phyloP scores from a whole-genome alignment of 1,140 invertebrate species.

The Drosophila carrolli region DNA sequence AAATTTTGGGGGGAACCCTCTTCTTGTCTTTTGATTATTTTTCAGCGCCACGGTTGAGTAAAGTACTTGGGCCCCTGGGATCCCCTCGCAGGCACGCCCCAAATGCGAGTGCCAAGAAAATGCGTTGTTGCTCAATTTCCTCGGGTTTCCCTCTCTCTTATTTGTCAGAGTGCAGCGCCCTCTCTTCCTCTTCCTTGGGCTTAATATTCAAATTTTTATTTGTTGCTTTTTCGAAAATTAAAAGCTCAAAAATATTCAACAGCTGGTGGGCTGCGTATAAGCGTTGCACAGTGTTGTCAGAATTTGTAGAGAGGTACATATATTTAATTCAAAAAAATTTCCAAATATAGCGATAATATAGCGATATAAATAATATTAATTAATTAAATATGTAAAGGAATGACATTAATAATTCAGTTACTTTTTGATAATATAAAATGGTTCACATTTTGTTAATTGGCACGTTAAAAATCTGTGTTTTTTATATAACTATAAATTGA shows the following conservation, averaged over 20 bases:
- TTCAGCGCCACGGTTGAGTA: conserved; percentile 43
- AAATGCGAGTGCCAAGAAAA: conserved; percentile 80
- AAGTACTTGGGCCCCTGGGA: conserved; percentile 13
- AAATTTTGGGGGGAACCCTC: conserved; percentile 35
- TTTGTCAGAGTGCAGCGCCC: conserved; percentile 64
- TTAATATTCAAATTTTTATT: conserved; percentile 76
- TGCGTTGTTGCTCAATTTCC: conserved; percentile 78
- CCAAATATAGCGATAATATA: too few species aligned
- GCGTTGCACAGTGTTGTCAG: conserved; percentile 17
- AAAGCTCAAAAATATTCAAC: conserved; percentile 70
- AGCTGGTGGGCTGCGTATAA: conserved; percentile 44
- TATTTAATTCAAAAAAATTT: too few species aligned
- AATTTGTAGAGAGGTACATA: not conserved
- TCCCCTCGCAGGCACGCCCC: conserved; percentile 54
- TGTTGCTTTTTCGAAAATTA: conserved; percentile 66
- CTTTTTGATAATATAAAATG: too few species aligned
- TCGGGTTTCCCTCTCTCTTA: not conserved
- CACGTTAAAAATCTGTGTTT: too few species aligned
- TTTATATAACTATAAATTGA: too few species aligned
- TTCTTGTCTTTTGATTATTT: conserved; percentile 14
- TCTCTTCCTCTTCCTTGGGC: conserved; percentile 22
- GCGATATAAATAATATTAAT: too few species aligned
- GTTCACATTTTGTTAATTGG: too few species aligned
- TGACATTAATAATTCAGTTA: too few species aligned
- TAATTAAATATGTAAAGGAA: too few species aligned